Evolutionary conservation across 2,797 vertebrate species (phyloP), one percentile per base, ranked within the genome.

Genomic region (Onychomys leucogaster): DNA sequence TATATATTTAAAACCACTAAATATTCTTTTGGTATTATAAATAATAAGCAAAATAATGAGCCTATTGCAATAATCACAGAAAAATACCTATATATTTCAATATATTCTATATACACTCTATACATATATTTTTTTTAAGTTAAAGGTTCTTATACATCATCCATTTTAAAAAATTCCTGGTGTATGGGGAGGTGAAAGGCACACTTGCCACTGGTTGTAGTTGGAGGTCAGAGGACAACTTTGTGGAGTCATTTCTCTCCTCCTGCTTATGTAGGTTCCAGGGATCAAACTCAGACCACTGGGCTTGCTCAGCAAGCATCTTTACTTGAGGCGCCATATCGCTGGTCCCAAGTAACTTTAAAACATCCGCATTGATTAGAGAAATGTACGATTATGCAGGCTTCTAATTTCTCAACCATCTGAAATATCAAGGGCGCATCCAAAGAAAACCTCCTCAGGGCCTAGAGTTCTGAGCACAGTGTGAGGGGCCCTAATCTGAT

Each of bases 21-120:
- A 81, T 65, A 67, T 93, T 12, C 23, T 91, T 83, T 95, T 67
- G 43, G 5, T 59, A 13, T 87, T 81, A 81, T 89, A 86, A 91
- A 83, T 46, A 94, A 73, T 77, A 77, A 57, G 16, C 41, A 96
- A 95, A 97, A 97, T 82, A 85, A 63, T 59, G 92, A 93, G 61
- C 4, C 16, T 94, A 88, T 57, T 96, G 13, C 73, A 80, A 77
- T 85, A 93, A 16, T 91, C 32, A 85, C 12, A 89, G 32, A 61
- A 92, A 71, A 90, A 57, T 52, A 29, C 6, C 57, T 61, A 63
- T 27, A 52, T 34, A 34, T 19, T 75, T 69, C 49, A 23, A 69
- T 49, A 32, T 63, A 43, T 73, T 67, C 25, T 41, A 23, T 32
- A 73, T 52, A 49, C 0, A 25, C 19, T 73, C 65, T 2, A 73